phyloP scores from a whole-genome alignment of 2,797 vertebrate genomes.

The Protonibea diacanthus region DNA sequence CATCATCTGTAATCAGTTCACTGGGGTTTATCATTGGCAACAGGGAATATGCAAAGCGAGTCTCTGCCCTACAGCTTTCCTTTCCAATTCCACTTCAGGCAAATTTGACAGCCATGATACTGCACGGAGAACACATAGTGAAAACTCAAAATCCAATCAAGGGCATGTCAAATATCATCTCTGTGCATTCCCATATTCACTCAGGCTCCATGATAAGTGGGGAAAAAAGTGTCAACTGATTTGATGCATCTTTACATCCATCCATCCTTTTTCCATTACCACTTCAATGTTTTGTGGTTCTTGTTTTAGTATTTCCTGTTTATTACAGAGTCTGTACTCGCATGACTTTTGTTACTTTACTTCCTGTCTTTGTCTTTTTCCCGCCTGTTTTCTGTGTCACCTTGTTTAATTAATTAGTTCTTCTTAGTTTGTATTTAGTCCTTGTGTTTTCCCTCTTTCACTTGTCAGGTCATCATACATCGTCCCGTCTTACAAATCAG shows the following conservation, averaged over 20 bases:
- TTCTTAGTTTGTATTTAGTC: too few species aligned
- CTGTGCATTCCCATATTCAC: neutral
- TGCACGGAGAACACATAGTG: neutral
- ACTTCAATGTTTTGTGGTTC: too few species aligned
- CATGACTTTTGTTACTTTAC: too few species aligned
- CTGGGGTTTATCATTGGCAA: conserved; percentile 39
- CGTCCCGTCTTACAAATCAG: too few species aligned
- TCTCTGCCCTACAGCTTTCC: conserved; percentile 17
- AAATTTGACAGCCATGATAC: conserved; percentile 3
- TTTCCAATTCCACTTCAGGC: conserved; percentile 6
- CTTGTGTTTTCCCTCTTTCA: too few species aligned
- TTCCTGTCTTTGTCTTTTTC: too few species aligned
- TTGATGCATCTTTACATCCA: neutral
- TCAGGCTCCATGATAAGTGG: neutral
- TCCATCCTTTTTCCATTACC: too few species aligned
- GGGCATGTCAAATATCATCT: conserved; percentile 1
- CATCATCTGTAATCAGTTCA: conserved; percentile 56
- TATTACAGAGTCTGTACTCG: too few species aligned
- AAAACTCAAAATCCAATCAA: conserved; percentile 15
- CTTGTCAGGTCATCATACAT: too few species aligned
- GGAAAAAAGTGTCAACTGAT: neutral
- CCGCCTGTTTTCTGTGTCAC: too few species aligned
- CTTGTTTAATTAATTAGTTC: too few species aligned
- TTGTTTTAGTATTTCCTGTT: too few species aligned
- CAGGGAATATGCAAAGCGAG: conserved; percentile 38